Evolutionary conservation across 2,888 invertebrate species (phyloP), one percentile per base, ranked within the genome.

Genomic region (Pyrgus malvae): DNA sequence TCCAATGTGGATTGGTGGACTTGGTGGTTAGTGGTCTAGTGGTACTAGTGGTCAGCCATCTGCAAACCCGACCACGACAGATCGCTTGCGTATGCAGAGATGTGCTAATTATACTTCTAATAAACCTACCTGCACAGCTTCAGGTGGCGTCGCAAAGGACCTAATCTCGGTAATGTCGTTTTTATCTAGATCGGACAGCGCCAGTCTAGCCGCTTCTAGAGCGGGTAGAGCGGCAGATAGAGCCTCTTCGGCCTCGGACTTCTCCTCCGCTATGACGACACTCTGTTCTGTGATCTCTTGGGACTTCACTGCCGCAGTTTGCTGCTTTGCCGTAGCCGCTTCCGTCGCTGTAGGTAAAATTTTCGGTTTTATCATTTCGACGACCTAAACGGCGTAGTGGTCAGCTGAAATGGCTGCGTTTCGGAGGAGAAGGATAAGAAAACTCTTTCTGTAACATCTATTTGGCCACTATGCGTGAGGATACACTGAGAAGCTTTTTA

Each of bases 101-200:
- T 7, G 23, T 0, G 23, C 7, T 23, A 6, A 9, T 27, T 27
- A 27, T 8, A 27, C 11, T 11, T 12, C 3, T 12, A 31, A 12
- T 3, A 37, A 16, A 37, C 7, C 3, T 38, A 85, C 89, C 89
- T 97, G 97, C 19, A 98, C 97, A 9, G 96, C 94, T 65, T 96
- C 95, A 0, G 97, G 97, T 0, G 98, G 98, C 0, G 97, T 97
- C 6, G 97, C 96, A 72, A 98, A 97, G 0, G 97, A 97, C 67
- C 97, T 90, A 62, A 98, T 97, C 88, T 98, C 97, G 16, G 97
- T 97, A 65, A 98, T 97, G 69, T 98, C 98, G 0, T 94, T 92
- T 82, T 97, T 97, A 46, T 97, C 96, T 38, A 98, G 85, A 63
- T 97, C 96, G 0, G 94, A 92, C 0, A 98, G 88, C 0, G 98